Base-by-base conservation (phyloP, 2,797 vertebrate genomes). In the Rhadinocentrus ornatus region DNA sequence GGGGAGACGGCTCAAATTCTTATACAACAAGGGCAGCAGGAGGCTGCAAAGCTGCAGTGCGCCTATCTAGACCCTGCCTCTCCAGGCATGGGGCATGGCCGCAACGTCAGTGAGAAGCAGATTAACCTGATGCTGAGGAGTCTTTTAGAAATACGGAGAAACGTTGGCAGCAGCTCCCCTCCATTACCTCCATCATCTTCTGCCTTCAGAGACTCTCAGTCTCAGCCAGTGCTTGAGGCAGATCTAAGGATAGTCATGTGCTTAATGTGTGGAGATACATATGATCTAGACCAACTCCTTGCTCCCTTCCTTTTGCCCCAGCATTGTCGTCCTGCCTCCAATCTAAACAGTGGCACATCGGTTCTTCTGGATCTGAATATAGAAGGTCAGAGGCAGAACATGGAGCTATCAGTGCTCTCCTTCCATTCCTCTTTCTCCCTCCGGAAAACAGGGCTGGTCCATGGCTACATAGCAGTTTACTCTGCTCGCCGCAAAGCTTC, bases 231-330 rank as follows among this genome's bases (percentile, higher is more conserved):
- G 41, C 86, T 90, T 0, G 98, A 99, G 10, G 89, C 93, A 0
- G 97, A 98, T 44, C 93, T 99, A 6, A 94, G 96, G 10, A 94
- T 99, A 50, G 96, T 96, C 52, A 95, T 97, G 95, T 99, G 98
- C 85, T 80, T 99, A 72, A 97, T 99, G 97, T 99, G 98, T 61
- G 97, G 97, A 6, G 98, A 99, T 71, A 93, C 94, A 0, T 96
- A 95, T 39, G 93, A 94, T 62, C 84, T 95, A 3, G 97, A 99
- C 1, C 97, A 99, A 66, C 93, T 99, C 34, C 96, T 99, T 1
- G 90, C 94, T 13, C 96, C 97, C 32, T 93, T 99, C 65, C 88
- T 99, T 54, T 93, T 96, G 68, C 95, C 96, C 18, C 96, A 95
- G 65, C 90, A 94, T 64, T 98, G 94, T 85, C 93, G 95, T 8